Evolutionary conservation across 2,888 invertebrate genomes (phyloP).

Genomic region (Calephelis perditalis): DNA sequence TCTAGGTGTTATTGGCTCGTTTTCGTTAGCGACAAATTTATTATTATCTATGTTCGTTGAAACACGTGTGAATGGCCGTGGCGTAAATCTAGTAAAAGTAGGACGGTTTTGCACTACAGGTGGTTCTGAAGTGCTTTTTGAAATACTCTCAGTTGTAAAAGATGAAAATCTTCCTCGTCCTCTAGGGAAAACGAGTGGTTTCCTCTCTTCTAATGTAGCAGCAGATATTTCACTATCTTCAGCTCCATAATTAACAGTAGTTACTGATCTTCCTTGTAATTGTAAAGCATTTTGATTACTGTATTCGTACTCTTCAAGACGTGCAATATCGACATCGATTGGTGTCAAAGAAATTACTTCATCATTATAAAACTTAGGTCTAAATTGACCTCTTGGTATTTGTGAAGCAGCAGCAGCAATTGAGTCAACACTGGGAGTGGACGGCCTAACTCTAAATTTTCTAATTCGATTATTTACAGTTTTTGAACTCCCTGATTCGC

Average conservation of each 20-base stretch:
- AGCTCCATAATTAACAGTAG: constrained; percentile 39
- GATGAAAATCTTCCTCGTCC: constrained; percentile 56
- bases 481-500: constrained; percentile 47
- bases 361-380: constrained; percentile 53
- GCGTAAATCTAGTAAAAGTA: constrained; percentile 60
- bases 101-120: constrained; percentile 46
- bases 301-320: constrained; percentile 27
- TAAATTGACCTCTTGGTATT: constrained; percentile 52
- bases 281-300: constrained; percentile 35
- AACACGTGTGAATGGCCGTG: constrained; percentile 57
- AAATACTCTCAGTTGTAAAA: constrained; percentile 44
- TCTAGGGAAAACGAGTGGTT: constrained; percentile 50
- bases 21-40: constrained; percentile 28
- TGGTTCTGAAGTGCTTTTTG: constrained; percentile 37
- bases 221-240: constrained; percentile 64
- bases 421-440: constrained; percentile 48
- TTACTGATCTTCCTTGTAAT: constrained; percentile 41
- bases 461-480: constrained; percentile 36
- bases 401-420: constrained; percentile 59
- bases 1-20: constrained; percentile 38
- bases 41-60: constrained; percentile 25
- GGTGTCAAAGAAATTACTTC: constrained; percentile 76
- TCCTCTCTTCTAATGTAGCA: constrained; percentile 56
- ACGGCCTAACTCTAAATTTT: constrained; percentile 47
- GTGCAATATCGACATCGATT: constrained; percentile 52